These are phyloP conservation scores for Raja brachyura DNA, from an alignment of 2,113 vertebrate genomes.

Conservation along the genomic window DNA sequence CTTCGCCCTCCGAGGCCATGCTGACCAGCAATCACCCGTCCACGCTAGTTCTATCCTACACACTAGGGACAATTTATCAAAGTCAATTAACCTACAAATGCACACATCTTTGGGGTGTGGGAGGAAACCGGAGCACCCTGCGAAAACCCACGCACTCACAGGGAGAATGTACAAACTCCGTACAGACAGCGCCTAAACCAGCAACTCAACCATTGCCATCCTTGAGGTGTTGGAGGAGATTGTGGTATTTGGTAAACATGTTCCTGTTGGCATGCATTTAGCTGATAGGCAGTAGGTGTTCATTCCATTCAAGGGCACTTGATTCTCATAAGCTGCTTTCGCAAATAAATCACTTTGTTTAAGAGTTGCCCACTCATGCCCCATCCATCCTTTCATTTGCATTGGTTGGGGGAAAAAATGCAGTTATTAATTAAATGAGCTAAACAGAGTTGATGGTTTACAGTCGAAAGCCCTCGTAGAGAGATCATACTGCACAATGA, in stretches of 20 bases:
- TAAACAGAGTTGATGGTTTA: background rate
- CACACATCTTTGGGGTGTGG: too few species aligned
- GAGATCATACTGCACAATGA: background rate
- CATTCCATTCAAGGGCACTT: background rate
- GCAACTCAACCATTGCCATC: too few species aligned
- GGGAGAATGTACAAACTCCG: too few species aligned
- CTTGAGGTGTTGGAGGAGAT: background rate
- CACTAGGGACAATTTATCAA: too few species aligned
- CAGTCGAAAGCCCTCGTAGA: background rate
- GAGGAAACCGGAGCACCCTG: too few species aligned
- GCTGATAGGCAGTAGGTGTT: background rate
- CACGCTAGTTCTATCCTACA: too few species aligned
- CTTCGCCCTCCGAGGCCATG: too few species aligned
- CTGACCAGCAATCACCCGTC: too few species aligned
- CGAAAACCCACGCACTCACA: too few species aligned
- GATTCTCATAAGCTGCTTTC: background rate
- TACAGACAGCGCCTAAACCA: too few species aligned
- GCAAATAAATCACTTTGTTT: background rate
- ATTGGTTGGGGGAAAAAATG: background rate
- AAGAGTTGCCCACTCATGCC: background rate
- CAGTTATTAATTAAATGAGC: background rate
- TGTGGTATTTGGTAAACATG: background rate
- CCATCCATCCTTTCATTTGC: background rate
- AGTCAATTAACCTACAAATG: too few species aligned
- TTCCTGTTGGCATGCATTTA: background rate